Base-by-base conservation (phyloP, 2,888 invertebrate species). In the Diadromus collaris region DNA sequence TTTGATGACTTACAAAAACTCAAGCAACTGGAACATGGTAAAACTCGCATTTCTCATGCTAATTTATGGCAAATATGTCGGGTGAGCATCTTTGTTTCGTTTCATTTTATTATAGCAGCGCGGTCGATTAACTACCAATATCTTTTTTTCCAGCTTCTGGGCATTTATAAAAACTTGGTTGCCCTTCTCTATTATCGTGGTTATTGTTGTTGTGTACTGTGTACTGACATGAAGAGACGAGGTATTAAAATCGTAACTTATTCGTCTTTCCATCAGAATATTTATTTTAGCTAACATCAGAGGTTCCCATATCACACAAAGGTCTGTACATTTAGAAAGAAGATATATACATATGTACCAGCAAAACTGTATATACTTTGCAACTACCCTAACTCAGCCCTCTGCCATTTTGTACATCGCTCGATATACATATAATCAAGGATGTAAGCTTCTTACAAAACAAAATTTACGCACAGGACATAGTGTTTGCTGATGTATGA, bases 1-100 rank as follows among this genome's bases (percentile, higher is more conserved):
- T 90, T 92, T 95, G 63, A 99, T 99, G 99, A 93, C 93, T 65
- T 99, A 99, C 88, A 92, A 95, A 73, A 93, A 94, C 78, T 94
- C 94, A 60, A 93, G 92, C 27, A 94, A 92, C 71, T 99, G 98
- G 98, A 98, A 98, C 88, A 98, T 98, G 98, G 93, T 98, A 0
- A 96, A 96, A 88, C 92, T 99, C 64, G 96, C 96, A 41, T 92
- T 96, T 81, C 93, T 95, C 85, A 95, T 97, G 93, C 92, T 95
- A n/a, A 81, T 95, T 64, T 93, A 94, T 89, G 96, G 97, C 2
- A 96, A 94, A 92, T 98, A 97, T 92, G 95, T 97, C 81, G 95
- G 95, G 94, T 94, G 91, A 87, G 85, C n/a, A 41, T 54, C 10
- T 29, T 32, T 64, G 63, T 60, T 46, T 34, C 16, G 29, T 58